phyloP scores from a whole-genome alignment of 1,140 invertebrate species.

The Zaprionus nigranus region DNA sequence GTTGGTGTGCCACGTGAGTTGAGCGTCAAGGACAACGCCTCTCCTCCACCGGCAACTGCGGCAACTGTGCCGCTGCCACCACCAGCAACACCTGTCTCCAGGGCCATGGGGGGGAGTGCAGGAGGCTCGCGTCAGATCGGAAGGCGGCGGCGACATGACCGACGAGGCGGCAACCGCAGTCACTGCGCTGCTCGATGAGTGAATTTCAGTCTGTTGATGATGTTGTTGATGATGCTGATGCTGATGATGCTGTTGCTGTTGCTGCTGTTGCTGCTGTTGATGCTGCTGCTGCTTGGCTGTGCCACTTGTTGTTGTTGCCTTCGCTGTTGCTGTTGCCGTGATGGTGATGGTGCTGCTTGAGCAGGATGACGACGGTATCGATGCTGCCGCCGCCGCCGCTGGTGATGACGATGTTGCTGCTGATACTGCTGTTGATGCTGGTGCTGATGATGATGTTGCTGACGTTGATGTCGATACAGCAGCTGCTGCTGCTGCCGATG shows the following conservation, averaged over 20 bases:
- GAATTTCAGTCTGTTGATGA: slow-evolving; percentile 80
- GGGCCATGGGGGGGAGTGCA: slow-evolving; percentile 52
- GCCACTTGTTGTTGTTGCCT: slow-evolving; percentile 58
- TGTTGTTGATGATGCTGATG: slow-evolving; percentile 31
- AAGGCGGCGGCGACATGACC: slow-evolving; percentile 83
- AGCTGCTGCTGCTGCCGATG: slow-evolving; percentile 31
- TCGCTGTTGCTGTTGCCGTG: slow-evolving; percentile 26
- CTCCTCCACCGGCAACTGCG: slow-evolving; percentile 1
- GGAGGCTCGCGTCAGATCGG: slow-evolving; percentile 46
- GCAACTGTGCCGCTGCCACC: not conserved
- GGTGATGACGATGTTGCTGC: too few relatives aligned
- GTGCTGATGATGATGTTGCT: slow-evolving; percentile 54
- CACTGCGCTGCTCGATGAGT: slow-evolving; percentile 73
- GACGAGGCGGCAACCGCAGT: slow-evolving; percentile 70
- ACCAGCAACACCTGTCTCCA: slow-evolving; percentile 9
- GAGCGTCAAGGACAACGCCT: slow-evolving; percentile 33
- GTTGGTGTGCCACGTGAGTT: slow-evolving; percentile 63
- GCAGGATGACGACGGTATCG: slow-evolving; percentile 40
- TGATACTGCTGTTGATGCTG: slow-evolving; percentile 20
- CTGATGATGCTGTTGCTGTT: slow-evolving; percentile 68
- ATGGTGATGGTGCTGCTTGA: slow-evolving; percentile 52
- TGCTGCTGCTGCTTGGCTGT: slow-evolving; percentile 64
- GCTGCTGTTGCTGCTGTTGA: slow-evolving; percentile 33
- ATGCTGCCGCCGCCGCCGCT: slow-evolving; percentile 19
- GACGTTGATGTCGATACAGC: slow-evolving; percentile 51